A percentile compares a stretch with the other conserved stretches of the same genome.
These are phyloP conservation scores for Pogonomyrmex barbatus DNA, from an alignment of 1,140 invertebrate genomes.

Conservation along the genomic window DNA sequence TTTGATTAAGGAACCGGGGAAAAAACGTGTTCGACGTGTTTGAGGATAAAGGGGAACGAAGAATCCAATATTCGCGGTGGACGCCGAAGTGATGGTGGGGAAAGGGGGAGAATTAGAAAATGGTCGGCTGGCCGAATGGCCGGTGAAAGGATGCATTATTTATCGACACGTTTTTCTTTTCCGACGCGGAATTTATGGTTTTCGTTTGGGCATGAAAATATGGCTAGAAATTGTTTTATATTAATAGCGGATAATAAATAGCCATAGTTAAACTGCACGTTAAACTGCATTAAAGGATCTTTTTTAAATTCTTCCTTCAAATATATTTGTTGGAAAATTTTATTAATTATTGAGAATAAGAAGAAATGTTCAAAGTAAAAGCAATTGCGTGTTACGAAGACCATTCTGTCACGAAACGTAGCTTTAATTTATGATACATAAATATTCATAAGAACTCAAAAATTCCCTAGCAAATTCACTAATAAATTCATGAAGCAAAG, in stretches of 20 bases:
- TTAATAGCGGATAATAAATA: slow-evolving; percentile 46
- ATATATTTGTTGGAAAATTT: not conserved
- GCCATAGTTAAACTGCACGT: not conserved
- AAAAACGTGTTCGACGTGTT: slow-evolving; percentile 50
- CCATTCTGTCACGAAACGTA: not conserved
- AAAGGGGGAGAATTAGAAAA: slow-evolving; percentile 45
- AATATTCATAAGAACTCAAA: slow-evolving; percentile 19
- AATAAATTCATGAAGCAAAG: slow-evolving; percentile 19
- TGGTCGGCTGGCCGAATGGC: slow-evolving; percentile 43
- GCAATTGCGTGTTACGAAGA: slow-evolving; percentile 1
- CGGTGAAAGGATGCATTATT: slow-evolving; percentile 64
- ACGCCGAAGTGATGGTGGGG: slow-evolving; percentile 29
- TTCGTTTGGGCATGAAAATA: slow-evolving; percentile 50
- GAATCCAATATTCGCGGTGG: slow-evolving; percentile 77
- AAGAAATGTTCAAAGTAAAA: not conserved
- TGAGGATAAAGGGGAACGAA: slow-evolving; percentile 59
- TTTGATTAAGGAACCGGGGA: slow-evolving; percentile 78
- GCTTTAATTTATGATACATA: slow-evolving; percentile 1
- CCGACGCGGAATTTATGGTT: slow-evolving; percentile 38
- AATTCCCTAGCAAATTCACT: slow-evolving; percentile 6
- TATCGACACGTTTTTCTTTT: slow-evolving; percentile 58
- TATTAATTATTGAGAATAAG: not conserved
- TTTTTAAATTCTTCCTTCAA: not conserved
- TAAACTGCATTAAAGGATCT: not conserved
- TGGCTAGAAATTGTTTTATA: slow-evolving; percentile 51